These are phyloP conservation scores for Clinocottus analis DNA, from an alignment of 2,113 vertebrate species.

Conservation along the genomic window DNA sequence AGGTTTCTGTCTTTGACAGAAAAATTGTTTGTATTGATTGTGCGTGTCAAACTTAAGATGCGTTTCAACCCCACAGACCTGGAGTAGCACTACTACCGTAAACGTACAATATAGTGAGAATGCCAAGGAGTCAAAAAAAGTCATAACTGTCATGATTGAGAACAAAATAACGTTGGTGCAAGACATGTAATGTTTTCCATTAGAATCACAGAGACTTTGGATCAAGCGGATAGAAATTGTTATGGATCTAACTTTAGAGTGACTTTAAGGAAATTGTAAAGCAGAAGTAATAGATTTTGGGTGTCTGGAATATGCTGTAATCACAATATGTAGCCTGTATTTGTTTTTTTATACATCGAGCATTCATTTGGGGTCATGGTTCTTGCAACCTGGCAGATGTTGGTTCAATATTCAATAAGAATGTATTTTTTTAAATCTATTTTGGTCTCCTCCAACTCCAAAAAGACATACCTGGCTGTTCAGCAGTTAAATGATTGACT, in stretches of 20 bases:
- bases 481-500: background rate
- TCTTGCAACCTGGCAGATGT: background rate
- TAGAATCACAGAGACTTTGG: background rate
- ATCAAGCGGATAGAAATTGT: background rate
- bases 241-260: background rate
- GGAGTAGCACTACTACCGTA: background rate
- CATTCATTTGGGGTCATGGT: background rate
- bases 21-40: constrained; percentile 56
- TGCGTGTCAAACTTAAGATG: constrained; percentile 1
- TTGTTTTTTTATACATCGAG: background rate
- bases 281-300: background rate
- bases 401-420: background rate
- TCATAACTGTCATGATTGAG: background rate
- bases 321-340: background rate
- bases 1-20: constrained; percentile 49
- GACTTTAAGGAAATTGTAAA: background rate
- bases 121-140: background rate
- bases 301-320: background rate
- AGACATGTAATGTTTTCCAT: background rate
- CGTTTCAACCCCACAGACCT: background rate
- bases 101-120: background rate
- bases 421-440: background rate
- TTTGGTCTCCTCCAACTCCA: background rate
- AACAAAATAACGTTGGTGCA: background rate
- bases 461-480: background rate